These are phyloP conservation scores for Halcyon badia DNA, from an alignment of 2,797 vertebrate genomes.

Conservation along the genomic window DNA sequence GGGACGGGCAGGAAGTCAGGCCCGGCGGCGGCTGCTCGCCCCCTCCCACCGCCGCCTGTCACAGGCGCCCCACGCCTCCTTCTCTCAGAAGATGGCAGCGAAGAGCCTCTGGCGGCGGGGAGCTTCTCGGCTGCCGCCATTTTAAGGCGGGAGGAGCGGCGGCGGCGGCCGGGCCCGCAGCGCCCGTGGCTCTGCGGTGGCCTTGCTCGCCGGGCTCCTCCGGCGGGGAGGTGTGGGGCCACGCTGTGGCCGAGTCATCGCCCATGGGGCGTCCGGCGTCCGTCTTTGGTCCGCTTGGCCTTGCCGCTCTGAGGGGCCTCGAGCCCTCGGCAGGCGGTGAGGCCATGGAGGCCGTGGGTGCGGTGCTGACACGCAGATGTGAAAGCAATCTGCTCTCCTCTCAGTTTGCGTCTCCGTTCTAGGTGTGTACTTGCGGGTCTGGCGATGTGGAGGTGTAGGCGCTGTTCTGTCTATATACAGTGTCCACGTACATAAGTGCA, in stretches of 20 bases:
- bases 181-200: too few species aligned
- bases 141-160: not conserved
- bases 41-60: not conserved
- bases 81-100: not conserved
- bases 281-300: rapidly evolving
- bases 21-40: not conserved
- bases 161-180: not conserved
- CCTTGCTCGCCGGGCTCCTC: rapidly evolving
- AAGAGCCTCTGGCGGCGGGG: not conserved
- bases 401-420: rapidly evolving
- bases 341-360: not conserved
- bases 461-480: rapidly evolving
- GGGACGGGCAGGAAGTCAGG: not conserved
- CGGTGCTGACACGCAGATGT: not conserved
- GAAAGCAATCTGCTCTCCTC: rapidly evolving
- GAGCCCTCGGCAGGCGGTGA: rapidly evolving
- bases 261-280: rapidly evolving
- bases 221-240: not conserved
- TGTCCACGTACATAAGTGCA: rapidly evolving
- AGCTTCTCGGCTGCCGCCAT: not conserved
- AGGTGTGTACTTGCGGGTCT: rapidly evolving
- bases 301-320: rapidly evolving
- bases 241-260: rapidly evolving
- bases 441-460: rapidly evolving
- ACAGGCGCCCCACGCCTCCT: not conserved